Evolutionary conservation across 2,113 vertebrate species (phyloP).

Genomic region (Corythornis cristatus): DNA sequence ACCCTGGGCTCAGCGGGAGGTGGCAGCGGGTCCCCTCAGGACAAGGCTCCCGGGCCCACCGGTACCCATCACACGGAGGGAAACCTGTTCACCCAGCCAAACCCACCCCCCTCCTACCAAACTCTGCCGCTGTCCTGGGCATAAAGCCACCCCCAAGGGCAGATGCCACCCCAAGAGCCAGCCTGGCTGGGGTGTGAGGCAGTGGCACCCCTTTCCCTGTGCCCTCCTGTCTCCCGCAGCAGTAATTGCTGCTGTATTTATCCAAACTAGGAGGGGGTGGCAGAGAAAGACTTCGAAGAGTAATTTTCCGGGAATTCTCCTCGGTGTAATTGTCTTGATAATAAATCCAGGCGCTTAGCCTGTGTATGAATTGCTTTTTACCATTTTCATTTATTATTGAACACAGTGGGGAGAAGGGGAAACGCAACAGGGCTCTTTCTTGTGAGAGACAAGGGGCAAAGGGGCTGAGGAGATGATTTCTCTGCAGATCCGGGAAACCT

Average conservation of each 20-base stretch:
- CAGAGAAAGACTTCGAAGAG: slow-evolving; percentile 60
- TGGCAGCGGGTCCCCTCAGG: accelerated
- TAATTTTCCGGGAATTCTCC: slow-evolving; percentile 56
- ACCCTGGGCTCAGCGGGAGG: not conserved
- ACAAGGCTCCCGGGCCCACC: not conserved
- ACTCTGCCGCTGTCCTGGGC: accelerated
- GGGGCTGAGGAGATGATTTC: slow-evolving; percentile 41
- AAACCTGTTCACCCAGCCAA: accelerated
- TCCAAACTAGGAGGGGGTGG: slow-evolving; percentile 64
- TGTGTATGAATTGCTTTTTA: slow-evolving; percentile 52
- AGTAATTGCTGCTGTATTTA: slow-evolving; percentile 59
- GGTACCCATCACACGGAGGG: accelerated
- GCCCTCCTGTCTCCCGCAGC: not conserved
- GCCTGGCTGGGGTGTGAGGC: not conserved
- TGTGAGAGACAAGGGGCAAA: slow-evolving; percentile 41
- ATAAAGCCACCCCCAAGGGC: not conserved
- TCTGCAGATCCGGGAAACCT: slow-evolving; percentile 58
- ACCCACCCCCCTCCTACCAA: accelerated
- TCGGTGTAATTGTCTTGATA: slow-evolving; percentile 53
- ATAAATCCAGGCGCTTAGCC: slow-evolving; percentile 47
- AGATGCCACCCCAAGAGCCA: not conserved
- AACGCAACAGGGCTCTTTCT: slow-evolving; percentile 56
- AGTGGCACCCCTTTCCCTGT: not conserved
- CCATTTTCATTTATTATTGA: slow-evolving; percentile 62
- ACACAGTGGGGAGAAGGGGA: slow-evolving; percentile 66